These are phyloP conservation scores for Rhynchophorus ferrugineus DNA, from an alignment of 1,140 invertebrate genomes.

Conservation along the genomic window DNA sequence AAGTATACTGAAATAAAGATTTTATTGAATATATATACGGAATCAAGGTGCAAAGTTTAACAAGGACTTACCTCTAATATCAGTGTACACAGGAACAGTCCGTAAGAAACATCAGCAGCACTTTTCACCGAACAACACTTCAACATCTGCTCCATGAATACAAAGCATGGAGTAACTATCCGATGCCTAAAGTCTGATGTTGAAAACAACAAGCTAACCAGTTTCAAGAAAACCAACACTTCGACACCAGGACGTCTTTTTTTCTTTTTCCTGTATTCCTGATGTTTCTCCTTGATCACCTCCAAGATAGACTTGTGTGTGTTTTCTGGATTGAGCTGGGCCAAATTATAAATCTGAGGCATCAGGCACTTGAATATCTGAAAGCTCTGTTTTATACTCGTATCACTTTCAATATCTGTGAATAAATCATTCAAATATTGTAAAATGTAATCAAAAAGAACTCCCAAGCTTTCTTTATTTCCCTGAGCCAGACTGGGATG, in stretches of 20 bases:
- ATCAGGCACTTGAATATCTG: conserved; percentile 54
- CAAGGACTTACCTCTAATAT: conserved; percentile 57
- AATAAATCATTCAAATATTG: conserved; percentile 65
- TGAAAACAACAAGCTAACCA: conserved; percentile 70
- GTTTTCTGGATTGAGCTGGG: conserved; percentile 59
- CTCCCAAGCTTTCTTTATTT: conserved; percentile 69
- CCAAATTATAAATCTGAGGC: conserved; percentile 65
- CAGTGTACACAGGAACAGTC: conserved; percentile 68
- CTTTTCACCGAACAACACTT: conserved; percentile 51
- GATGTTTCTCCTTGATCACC: conserved; percentile 67
- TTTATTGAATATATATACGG: conserved; percentile 7
- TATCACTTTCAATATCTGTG: conserved; percentile 40
- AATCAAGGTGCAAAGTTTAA: background rate
- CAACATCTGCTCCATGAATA: conserved; percentile 79
- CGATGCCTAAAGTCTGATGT: conserved; percentile 84
- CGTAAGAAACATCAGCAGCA: conserved; percentile 61
- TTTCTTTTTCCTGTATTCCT: conserved; percentile 56
- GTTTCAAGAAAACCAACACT: conserved; percentile 71
- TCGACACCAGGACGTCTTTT: conserved; percentile 58
- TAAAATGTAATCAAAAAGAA: conserved; percentile 64
- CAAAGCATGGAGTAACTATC: conserved; percentile 72
- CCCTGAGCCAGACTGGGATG: conserved; percentile 66
- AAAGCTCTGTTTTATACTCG: conserved; percentile 49
- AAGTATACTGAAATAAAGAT: conserved; percentile 57
- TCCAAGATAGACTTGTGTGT: conserved; percentile 57